Conservation (phyloP, 1,140 invertebrate genomes). For the Samia ricini region DNA sequence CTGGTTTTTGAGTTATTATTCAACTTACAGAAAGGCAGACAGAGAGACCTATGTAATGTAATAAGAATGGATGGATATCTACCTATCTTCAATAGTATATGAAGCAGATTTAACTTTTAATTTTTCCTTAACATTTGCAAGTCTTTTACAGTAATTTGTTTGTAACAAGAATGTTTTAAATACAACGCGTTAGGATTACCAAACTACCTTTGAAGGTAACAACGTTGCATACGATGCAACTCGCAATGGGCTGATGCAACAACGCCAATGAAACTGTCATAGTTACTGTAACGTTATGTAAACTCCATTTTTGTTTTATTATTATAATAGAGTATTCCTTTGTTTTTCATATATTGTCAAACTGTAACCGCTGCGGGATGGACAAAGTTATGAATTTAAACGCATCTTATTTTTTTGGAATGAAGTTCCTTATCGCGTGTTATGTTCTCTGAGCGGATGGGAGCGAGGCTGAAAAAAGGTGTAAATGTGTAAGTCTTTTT, state of each 20-base stretch:
- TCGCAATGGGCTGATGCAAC: conserved; percentile 12
- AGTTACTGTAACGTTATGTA: not conserved
- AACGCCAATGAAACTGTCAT: conserved; percentile 7
- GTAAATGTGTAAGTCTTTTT: too few relatives aligned
- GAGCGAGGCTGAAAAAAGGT: too few relatives aligned
- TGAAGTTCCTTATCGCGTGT: too few relatives aligned
- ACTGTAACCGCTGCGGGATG: too few relatives aligned
- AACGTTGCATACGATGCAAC: conserved; percentile 1
- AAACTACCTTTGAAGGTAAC: conserved; percentile 3
- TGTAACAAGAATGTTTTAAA: not conserved
- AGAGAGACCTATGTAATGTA: too few relatives aligned
- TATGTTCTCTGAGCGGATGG: too few relatives aligned
- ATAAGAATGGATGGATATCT: too few relatives aligned
- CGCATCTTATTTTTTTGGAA: too few relatives aligned
- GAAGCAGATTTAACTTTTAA: not conserved
- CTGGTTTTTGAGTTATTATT: too few relatives aligned
- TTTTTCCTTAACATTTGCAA: not conserved
- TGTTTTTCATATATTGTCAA: not conserved
- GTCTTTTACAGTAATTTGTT: not conserved
- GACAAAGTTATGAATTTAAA: too few relatives aligned
- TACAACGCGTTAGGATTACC: conserved; percentile 5
- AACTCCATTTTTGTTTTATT: conserved; percentile 5
- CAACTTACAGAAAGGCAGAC: too few relatives aligned
- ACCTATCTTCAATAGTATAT: not conserved
- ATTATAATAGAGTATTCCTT: not conserved